A percentile compares a stretch with the other conserved stretches of the same genome.
Conservation (phyloP, 2,797 vertebrate genomes). For the Sebastolobus alascanus region DNA sequence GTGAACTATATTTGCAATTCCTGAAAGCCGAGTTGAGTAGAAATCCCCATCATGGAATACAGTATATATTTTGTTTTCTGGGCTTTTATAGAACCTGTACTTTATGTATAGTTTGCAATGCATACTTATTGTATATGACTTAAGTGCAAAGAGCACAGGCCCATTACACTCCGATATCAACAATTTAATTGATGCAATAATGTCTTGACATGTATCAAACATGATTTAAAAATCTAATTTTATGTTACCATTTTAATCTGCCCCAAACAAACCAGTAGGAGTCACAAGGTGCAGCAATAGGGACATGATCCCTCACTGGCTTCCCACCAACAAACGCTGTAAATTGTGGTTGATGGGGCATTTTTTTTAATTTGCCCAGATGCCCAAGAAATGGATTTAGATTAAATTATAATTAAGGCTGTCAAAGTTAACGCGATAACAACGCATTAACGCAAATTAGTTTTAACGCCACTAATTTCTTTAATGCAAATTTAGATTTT, state of each 20-base stretch:
- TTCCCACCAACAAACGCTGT: slow-evolving; percentile 8
- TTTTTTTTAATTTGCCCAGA: background rate
- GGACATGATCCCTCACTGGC: background rate
- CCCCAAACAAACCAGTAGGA: background rate
- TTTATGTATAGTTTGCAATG: background rate
- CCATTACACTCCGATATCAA: background rate
- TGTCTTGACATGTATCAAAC: background rate
- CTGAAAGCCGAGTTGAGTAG: background rate
- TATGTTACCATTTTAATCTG: background rate
- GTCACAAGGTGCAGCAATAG: background rate
- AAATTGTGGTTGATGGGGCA: background rate
- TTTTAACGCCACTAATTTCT: too few species aligned
- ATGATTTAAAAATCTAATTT: background rate
- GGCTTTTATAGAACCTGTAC: background rate
- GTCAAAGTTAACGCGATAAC: too few species aligned
- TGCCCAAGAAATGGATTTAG: background rate
- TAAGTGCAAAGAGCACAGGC: background rate
- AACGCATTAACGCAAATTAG: too few species aligned
- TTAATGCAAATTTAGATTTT: too few species aligned
- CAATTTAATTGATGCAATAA: background rate
- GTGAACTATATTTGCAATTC: background rate
- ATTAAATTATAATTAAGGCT: background rate
- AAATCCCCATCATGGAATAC: background rate
- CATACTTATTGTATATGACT: background rate
- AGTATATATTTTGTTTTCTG: background rate